Evolutionary conservation across 1,140 invertebrate species (phyloP).

Genomic region (Teleogryllus occipitalis): DNA sequence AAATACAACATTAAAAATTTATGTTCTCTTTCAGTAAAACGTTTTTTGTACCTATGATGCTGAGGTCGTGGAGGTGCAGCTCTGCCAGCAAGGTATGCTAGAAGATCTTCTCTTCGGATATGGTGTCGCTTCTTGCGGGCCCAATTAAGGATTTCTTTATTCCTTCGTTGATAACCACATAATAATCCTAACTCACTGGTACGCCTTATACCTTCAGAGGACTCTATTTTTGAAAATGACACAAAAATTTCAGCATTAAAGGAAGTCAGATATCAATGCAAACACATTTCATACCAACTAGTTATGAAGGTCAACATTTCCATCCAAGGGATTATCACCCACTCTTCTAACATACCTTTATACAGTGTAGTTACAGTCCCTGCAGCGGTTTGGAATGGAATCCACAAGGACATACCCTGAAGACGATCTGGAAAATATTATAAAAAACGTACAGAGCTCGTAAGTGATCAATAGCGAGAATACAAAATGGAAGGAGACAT

Average conservation of each 20-base stretch:
- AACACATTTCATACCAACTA: not conserved
- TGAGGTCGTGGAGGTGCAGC: constrained; percentile 48
- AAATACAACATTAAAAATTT: too few relatives aligned
- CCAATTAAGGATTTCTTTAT: constrained; percentile 70
- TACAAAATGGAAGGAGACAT: constrained; percentile 20
- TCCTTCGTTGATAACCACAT: constrained; percentile 62
- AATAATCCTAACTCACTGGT: constrained; percentile 62
- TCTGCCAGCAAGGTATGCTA: constrained; percentile 70
- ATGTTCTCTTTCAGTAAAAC: too few relatives aligned
- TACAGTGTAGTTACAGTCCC: constrained; percentile 69
- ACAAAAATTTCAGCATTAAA: not conserved
- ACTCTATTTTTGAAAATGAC: constrained; percentile 43
- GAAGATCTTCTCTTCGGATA: constrained; percentile 66
- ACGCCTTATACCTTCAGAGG: constrained; percentile 58
- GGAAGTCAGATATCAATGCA: not conserved
- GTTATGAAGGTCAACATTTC: constrained; percentile 11
- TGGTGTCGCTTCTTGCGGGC: constrained; percentile 60
- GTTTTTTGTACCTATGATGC: constrained; percentile 8
- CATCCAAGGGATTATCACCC: not conserved
- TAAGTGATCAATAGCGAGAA: constrained; percentile 21
- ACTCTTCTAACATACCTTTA: constrained; percentile 49
- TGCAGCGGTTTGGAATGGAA: constrained; percentile 74
- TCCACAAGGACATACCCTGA: constrained; percentile 59
- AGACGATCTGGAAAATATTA: constrained; percentile 42
- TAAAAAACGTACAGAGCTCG: constrained; percentile 22